phyloP scores from a whole-genome alignment of 2,113 vertebrate genomes.

The Actenoides hombroni region DNA sequence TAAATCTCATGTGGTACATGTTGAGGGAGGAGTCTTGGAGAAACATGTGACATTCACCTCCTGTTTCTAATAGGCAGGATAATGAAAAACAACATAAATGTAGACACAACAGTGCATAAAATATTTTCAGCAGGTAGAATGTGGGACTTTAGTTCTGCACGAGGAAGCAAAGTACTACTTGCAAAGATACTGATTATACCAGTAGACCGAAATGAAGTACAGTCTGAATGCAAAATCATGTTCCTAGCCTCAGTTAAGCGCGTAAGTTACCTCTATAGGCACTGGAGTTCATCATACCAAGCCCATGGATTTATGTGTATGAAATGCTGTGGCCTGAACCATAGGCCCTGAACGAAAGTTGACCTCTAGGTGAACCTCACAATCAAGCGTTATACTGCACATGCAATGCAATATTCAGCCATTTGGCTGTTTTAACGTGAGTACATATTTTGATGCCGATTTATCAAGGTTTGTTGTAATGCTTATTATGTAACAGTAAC shows the following conservation, averaged over 20 bases:
- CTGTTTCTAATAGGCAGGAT: background rate
- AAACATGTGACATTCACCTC: background rate
- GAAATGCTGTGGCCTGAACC: too few species aligned
- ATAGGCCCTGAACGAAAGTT: background rate
- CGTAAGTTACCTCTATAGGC: background rate
- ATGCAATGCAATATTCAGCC: too few species aligned
- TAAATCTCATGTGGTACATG: background rate
- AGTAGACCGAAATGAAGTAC: background rate
- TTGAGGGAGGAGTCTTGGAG: background rate
- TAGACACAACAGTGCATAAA: background rate
- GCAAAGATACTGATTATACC: background rate
- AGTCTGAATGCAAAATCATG: background rate
- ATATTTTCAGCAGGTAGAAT: background rate
- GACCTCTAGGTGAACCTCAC: background rate
- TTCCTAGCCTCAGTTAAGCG: background rate
- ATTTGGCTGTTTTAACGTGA: background rate
- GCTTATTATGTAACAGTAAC: too few species aligned
- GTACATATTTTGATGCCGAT: background rate
- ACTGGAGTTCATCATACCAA: background rate
- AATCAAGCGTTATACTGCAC: background rate
- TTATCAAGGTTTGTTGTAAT: too few species aligned
- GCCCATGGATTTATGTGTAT: accelerated
- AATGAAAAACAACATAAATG: background rate
- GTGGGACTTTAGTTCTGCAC: background rate
- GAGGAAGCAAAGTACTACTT: background rate